These are phyloP conservation scores for Terrapene triunguis DNA, from an alignment of 2,113 vertebrate genomes.

Conservation along the genomic window DNA sequence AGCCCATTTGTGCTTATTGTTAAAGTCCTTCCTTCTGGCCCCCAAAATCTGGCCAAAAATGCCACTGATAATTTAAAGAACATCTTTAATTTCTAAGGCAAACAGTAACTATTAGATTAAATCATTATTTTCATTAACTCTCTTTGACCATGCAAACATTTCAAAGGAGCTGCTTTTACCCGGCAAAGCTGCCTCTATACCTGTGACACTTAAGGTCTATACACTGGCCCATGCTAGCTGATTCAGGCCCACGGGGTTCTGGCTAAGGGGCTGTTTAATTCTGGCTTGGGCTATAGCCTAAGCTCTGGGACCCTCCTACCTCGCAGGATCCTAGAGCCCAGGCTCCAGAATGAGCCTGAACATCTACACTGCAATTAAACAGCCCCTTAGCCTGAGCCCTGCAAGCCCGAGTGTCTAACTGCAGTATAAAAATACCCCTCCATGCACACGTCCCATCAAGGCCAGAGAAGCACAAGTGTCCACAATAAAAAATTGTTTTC, in stretches of 20 bases:
- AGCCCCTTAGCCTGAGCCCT: not conserved
- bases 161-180: not conserved
- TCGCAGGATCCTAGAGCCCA: not conserved
- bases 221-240: not conserved
- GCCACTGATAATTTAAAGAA: not conserved
- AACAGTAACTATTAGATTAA: not conserved
- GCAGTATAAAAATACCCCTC: too few species aligned
- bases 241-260: not conserved
- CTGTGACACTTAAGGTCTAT: not conserved
- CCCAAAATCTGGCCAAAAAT: not conserved
- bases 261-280: not conserved
- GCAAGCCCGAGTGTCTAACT: not conserved
- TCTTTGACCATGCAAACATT: not conserved
- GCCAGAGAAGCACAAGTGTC: not conserved
- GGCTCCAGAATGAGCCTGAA: not conserved
- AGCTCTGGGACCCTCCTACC: not conserved
- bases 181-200: not conserved
- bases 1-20: not conserved
- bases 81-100: not conserved
- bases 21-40: not conserved
- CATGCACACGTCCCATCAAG: not conserved
- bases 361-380: not conserved
- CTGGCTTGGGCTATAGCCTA: not conserved
- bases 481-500: not conserved
- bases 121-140: not conserved